A percentile compares a stretch with the other conserved stretches of the same genome.
Evolutionary conservation across 2,888 invertebrate species (phyloP).

Genomic region (Meiosimyza decipiens): DNA sequence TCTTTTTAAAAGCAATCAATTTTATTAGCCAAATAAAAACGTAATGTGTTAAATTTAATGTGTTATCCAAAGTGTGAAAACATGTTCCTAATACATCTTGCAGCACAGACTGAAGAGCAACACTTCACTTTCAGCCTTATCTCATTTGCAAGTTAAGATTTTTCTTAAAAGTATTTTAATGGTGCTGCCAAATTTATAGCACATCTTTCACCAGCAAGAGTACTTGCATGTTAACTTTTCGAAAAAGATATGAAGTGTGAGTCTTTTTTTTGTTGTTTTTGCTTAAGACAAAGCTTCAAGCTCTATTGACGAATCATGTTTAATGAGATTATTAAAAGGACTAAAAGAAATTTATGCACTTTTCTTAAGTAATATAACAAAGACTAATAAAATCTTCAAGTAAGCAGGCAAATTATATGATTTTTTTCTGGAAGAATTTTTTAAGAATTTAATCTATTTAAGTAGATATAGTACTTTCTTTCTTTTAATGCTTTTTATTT

Average conservation of each 20-base stretch:
- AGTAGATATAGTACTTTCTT: no score
- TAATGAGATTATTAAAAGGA: slow-evolving; percentile 7
- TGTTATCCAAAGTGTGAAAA: neutral
- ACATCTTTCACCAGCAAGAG: neutral
- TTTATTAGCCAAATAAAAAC: slow-evolving; percentile 17
- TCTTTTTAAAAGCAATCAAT: slow-evolving; percentile 17
- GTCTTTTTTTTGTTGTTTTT: no score
- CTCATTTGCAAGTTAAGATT: slow-evolving; percentile 18
- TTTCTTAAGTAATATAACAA: no score
- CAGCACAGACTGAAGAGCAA: neutral
- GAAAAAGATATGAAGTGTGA: neutral
- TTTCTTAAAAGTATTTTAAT: slow-evolving; percentile 10
- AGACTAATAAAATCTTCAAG: no score
- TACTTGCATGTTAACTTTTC: neutral
- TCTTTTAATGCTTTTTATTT: no score
- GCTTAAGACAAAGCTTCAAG: no score
- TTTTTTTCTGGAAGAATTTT: no score
- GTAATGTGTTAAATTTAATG: slow-evolving; percentile 16
- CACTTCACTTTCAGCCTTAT: neutral
- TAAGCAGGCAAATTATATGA: no score
- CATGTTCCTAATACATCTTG: neutral
- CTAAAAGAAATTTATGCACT: neutral
- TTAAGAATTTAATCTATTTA: no score
- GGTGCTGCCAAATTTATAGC: neutral
- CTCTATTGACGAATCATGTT: neutral